phyloP scores from a whole-genome alignment of 2,888 invertebrate genomes.

The Anthophora plumipes region DNA sequence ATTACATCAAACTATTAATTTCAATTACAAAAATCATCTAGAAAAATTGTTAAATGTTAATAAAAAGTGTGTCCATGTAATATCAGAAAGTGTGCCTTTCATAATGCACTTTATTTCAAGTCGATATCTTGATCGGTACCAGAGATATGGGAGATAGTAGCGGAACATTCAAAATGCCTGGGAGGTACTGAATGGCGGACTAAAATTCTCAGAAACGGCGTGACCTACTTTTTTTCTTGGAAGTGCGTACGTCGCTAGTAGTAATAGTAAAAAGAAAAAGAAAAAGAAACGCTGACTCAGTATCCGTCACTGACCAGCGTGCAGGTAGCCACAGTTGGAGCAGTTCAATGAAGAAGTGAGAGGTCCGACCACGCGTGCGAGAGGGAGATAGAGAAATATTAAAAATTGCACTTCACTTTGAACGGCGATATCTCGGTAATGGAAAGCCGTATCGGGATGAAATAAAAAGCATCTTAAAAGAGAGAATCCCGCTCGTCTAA shows the following conservation, averaged over 20 bases:
- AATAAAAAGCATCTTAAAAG: background rate
- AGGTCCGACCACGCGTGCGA: too few relatives aligned
- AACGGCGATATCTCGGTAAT: constrained; percentile 11
- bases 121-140: constrained; percentile 9
- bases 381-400: background rate
- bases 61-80: too few relatives aligned
- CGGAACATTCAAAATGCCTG: background rate
- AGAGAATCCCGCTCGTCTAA: background rate
- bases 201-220: background rate
- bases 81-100: background rate
- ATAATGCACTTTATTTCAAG: background rate
- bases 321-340: background rate
- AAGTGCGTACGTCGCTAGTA: constrained; percentile 8
- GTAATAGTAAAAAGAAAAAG: background rate
- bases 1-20: background rate
- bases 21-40: background rate
- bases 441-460: background rate
- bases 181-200: background rate
- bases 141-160: background rate
- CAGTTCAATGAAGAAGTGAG: background rate
- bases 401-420: background rate
- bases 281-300: constrained; percentile 4
- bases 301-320: constrained; percentile 23
- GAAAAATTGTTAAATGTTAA: background rate
- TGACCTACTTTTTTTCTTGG: constrained; percentile 6